These are phyloP conservation scores for Oreohelix idahoensis DNA, from an alignment of 1,140 invertebrate genomes.

Conservation along the genomic window DNA sequence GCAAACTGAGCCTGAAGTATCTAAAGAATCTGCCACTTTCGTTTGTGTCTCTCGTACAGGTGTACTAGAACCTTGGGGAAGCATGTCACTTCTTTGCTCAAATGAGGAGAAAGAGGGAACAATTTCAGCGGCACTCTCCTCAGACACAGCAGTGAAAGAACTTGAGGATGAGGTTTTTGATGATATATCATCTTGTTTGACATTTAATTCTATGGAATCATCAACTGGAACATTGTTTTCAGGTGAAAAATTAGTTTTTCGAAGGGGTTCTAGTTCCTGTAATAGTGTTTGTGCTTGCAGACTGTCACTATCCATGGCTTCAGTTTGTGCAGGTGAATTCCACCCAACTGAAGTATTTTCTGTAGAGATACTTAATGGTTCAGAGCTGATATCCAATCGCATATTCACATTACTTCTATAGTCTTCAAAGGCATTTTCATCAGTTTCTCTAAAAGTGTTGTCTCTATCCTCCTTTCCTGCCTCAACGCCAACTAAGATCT, in stretches of 20 bases:
- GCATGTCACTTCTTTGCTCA: background rate
- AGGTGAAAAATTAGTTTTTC: background rate
- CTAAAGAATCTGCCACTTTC: background rate
- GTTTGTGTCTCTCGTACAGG: background rate
- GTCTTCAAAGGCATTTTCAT: background rate
- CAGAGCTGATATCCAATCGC: background rate
- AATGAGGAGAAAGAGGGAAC: background rate
- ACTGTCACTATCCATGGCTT: background rate
- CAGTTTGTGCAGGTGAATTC: background rate
- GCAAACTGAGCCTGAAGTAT: background rate
- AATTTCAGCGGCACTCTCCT: background rate
- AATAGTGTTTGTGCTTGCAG: background rate
- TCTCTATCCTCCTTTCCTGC: background rate
- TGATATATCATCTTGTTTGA: background rate
- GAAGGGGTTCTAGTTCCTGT: background rate
- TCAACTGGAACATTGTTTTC: background rate
- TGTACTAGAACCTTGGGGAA: background rate
- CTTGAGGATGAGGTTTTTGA: background rate
- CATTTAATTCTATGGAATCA: background rate
- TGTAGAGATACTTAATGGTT: background rate
- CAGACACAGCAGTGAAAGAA: constrained; percentile 1
- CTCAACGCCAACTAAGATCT: background rate
- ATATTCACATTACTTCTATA: background rate
- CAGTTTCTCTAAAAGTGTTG: background rate
- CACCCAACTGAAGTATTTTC: background rate